phyloP scores from a whole-genome alignment of 2,113 vertebrate species.

The Chrysochloris asiatica region DNA sequence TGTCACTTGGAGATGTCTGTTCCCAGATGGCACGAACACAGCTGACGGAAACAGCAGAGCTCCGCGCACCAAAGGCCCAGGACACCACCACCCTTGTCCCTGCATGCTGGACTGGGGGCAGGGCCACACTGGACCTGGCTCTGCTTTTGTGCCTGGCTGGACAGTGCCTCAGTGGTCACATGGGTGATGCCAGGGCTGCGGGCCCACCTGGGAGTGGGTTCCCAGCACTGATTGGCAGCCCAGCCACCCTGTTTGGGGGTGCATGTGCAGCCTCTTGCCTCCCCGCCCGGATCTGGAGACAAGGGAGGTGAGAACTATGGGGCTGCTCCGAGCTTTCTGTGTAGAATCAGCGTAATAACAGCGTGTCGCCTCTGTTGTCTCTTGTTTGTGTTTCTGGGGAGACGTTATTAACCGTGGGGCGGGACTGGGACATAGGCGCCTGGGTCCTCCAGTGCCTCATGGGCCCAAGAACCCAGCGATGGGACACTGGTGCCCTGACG shows the following conservation, averaged over 20 bases:
- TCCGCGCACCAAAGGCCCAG: not conserved
- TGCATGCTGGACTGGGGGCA: too few species aligned
- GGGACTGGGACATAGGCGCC: not conserved
- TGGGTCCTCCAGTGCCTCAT: not conserved
- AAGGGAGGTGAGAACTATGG: not conserved
- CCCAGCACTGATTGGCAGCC: too few species aligned
- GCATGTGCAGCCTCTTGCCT: too few species aligned
- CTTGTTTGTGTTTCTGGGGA: constrained; percentile 46
- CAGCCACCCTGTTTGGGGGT: not conserved
- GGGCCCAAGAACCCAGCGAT: too few species aligned
- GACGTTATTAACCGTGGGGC: constrained; percentile 23
- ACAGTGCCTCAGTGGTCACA: too few species aligned
- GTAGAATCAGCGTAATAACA: constrained; percentile 63
- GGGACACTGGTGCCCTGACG: too few species aligned
- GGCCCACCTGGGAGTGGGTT: too few species aligned
- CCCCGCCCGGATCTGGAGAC: not conserved
- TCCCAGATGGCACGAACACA: not conserved
- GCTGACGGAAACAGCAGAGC: too few species aligned
- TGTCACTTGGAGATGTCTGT: fast-evolving
- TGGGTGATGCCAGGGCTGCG: too few species aligned
- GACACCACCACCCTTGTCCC: too few species aligned
- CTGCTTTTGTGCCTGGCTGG: too few species aligned
- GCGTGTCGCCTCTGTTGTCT: not conserved
- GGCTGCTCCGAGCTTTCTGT: not conserved
- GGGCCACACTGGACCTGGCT: too few species aligned